Evolutionary conservation across 2,797 vertebrate species (phyloP).

Genomic region (Cirrhinus mrigala): DNA sequence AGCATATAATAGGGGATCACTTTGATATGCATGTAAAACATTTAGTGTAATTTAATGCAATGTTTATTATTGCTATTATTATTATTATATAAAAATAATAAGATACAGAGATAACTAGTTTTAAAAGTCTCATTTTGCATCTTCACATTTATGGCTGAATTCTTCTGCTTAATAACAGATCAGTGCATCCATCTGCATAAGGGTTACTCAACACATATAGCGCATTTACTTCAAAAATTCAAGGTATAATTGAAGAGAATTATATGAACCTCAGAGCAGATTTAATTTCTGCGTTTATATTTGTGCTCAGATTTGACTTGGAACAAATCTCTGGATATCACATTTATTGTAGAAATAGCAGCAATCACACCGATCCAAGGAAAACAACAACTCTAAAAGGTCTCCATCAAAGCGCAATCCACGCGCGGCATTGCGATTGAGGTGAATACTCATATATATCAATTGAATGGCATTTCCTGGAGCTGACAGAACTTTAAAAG

Average conservation of each 20-base stretch:
- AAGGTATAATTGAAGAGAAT: not conserved
- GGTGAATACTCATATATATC: constrained; percentile 68
- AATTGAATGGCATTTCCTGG: constrained; percentile 68
- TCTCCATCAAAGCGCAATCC: not conserved
- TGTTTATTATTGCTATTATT: not conserved
- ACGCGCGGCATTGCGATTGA: constrained; percentile 63
- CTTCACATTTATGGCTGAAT: not conserved
- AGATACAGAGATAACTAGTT: not conserved
- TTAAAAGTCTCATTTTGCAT: not conserved
- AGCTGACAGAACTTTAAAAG: constrained; percentile 70
- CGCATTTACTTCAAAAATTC: not conserved
- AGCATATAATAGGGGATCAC: too few species aligned
- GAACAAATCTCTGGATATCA: not conserved
- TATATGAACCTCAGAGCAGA: not conserved
- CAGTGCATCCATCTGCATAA: not conserved
- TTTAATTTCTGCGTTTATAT: not conserved
- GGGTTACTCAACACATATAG: not conserved
- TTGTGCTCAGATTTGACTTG: not conserved
- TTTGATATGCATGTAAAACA: not conserved
- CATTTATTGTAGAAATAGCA: not conserved
- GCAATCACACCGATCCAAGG: not conserved
- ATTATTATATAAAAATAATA: too few species aligned
- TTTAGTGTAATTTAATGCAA: too few species aligned
- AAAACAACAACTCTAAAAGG: constrained; percentile 18
- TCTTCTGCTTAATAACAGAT: not conserved